Percentiles rank a stretch among this genome's conserved stretches.
Conservation (phyloP, 2,888 invertebrate species). For the Scaeva pyrastri region DNA sequence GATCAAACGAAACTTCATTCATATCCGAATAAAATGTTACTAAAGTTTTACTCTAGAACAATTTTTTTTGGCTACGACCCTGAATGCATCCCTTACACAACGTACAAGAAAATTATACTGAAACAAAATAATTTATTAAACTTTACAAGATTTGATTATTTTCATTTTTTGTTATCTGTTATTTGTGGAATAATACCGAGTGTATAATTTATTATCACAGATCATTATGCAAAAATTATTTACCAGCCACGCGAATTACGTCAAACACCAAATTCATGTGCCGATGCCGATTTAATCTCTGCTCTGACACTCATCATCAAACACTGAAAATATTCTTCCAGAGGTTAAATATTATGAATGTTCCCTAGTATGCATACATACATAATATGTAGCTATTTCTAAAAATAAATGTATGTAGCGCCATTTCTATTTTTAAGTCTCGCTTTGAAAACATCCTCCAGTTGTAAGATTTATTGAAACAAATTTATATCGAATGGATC, state of each 20-base stretch:
- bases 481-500: constrained; percentile 1
- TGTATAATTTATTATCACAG: neutral
- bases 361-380: neutral
- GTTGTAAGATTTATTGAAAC: neutral
- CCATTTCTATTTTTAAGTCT: constrained; percentile 17
- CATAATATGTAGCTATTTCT: neutral
- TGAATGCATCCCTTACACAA: neutral
- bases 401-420: neutral
- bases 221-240: constrained; percentile 20
- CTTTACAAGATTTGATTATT: constrained; percentile 11
- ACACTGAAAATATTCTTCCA: constrained; percentile 18
- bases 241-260: constrained; percentile 34
- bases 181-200: constrained; percentile 36
- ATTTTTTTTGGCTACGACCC: neutral
- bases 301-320: neutral
- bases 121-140: neutral
- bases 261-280: constrained; percentile 12
- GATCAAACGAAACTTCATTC: no score
- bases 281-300: constrained; percentile 34
- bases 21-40: no score
- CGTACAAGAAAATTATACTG: neutral
- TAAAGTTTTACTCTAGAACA: no score
- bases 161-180: constrained; percentile 10
- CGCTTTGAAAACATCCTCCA: constrained; percentile 2
- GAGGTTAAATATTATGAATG: constrained; percentile 7